A percentile compares a stretch with the other conserved stretches of the same genome.
phyloP scores from a whole-genome alignment of 2,888 invertebrate species.

The Tetropium fuscum region DNA sequence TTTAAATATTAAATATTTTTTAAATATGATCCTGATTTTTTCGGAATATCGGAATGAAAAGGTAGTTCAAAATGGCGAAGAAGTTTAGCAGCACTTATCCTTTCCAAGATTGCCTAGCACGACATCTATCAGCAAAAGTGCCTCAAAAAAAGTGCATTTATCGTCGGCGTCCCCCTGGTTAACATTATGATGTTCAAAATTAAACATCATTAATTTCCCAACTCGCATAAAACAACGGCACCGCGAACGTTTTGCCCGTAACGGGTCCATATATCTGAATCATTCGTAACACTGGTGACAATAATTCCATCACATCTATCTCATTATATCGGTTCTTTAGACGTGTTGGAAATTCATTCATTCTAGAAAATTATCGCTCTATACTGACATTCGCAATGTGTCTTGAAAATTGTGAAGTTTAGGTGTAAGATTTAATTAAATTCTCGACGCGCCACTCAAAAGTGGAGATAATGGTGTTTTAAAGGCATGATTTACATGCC shows the following conservation, averaged over 20 bases:
- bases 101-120: neutral
- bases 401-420: conserved; percentile 8
- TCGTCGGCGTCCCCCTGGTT: neutral
- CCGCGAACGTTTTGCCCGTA: conserved; percentile 1
- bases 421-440: conserved; percentile 21
- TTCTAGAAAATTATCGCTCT: conserved; percentile 9
- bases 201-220: conserved; percentile 34
- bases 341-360: conserved; percentile 10
- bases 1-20: too few relatives aligned
- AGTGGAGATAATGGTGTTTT: conserved; percentile 3
- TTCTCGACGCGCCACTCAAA: conserved; percentile 5
- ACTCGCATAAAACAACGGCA: conserved; percentile 14
- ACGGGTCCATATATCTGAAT: conserved; percentile 19
- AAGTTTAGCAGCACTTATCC: neutral
- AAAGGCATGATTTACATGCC: conserved; percentile 4
- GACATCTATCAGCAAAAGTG: neutral
- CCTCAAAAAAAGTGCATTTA: conserved; percentile 1
- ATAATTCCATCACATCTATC: conserved; percentile 4
- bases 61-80: too few relatives aligned
- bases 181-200: conserved; percentile 32
- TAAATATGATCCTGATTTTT: too few relatives aligned
- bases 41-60: too few relatives aligned
- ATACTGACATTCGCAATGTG: conserved; percentile 8
- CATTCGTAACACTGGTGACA: conserved; percentile 1
- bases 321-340: conserved; percentile 10